phyloP scores from a whole-genome alignment of 2,797 vertebrate species.

The Onychomys arenicola region DNA sequence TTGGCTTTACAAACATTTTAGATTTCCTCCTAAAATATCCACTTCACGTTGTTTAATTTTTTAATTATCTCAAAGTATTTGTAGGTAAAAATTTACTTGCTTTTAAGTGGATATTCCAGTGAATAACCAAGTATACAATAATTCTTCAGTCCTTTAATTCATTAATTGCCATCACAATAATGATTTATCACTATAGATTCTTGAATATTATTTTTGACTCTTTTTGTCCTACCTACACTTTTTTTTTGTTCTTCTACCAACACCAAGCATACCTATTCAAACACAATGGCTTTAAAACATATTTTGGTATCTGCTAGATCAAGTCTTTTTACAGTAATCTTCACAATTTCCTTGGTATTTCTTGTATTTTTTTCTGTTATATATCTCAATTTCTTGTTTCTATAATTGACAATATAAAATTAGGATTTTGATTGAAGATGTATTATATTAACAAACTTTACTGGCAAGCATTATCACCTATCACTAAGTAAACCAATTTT shows the following conservation, averaged over 20 bases:
- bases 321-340: neutral
- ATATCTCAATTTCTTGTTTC: slow-evolving; percentile 10
- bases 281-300: slow-evolving; percentile 6
- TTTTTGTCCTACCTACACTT: neutral
- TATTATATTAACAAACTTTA: neutral
- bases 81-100: neutral
- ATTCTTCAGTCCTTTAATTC: neutral
- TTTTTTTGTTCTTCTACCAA: neutral
- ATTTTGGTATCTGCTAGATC: slow-evolving; percentile 23
- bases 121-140: neutral
- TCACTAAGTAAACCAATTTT: slow-evolving; percentile 36
- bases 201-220: neutral
- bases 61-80: slow-evolving; percentile 32
- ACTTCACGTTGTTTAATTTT: neutral
- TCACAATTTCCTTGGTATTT: neutral
- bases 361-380: neutral
- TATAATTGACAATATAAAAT: slow-evolving; percentile 1
- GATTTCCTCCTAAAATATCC: neutral
- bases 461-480: neutral
- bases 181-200: neutral
- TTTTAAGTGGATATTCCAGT: neutral
- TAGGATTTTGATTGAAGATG: slow-evolving; percentile 33
- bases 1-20: slow-evolving; percentile 6
- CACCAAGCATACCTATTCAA: neutral
- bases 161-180: neutral